Base-by-base conservation (phyloP, 2,888 invertebrate genomes). In the Litoditis marina region DNA sequence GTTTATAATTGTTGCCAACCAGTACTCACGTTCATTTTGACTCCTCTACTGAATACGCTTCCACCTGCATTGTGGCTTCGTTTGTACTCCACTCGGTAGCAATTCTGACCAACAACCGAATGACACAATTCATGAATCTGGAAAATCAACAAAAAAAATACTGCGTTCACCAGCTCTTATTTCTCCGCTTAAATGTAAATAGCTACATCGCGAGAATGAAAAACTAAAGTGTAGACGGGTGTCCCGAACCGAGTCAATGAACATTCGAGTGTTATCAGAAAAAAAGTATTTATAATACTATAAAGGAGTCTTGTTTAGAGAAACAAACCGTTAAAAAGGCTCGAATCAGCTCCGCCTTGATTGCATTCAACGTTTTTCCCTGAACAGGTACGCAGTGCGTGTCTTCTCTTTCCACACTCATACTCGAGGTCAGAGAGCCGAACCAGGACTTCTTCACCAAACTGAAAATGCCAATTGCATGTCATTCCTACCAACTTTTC, bases 391-490 rank as follows among this genome's bases (percentile, higher is more conserved):
- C 91, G 34, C 95, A 94, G 85, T 95, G 93, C 4, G 92, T 92
- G 84, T 96, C 95, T 82, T 98, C 96, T 82, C 95, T 91, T 83
- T 92, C 94, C 27, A 74, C 74, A 31, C 77, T 75, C 52, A 78
- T 77, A 36, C 72, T 93, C n/a, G 94, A 91, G 86, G 98, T 91
- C 74, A 98, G 86, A 74, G 93, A 93, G 13, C 96, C 96, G 85
- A 98, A 98, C 96, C 96, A 98, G 0, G 96, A 96, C 73, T 93
- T 90, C 85, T 96, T 96, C 46, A 95, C 95, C 58, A 94, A 86
- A 60, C 84, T 84, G 67, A 73, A 83, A 68, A 30, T 16, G 50
- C 19, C 13, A 47, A n/a, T n/a, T 13, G 1, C 22, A 47, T 11
- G 47, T 47, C 19, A 47, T 47, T n/a, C n/a, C n/a, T n/a, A n/a